Evolutionary conservation across 1,140 invertebrate genomes (phyloP), one percentile per base, ranked within the genome.

Genomic region (Microplitis demolitor): DNA sequence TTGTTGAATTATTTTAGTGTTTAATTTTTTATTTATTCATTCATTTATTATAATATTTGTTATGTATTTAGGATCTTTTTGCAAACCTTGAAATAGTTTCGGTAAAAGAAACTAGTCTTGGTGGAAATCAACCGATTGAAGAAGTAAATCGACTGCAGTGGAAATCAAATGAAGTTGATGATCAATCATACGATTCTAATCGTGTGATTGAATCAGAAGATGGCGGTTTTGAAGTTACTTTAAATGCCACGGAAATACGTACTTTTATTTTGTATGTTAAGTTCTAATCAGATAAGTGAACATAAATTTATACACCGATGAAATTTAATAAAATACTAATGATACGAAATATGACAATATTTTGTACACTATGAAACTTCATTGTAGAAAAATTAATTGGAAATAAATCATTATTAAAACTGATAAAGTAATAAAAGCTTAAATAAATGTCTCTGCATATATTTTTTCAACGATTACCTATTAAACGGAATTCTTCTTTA

Each of bases 51-150:
- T 54, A 60, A 37, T n/a, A 31, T 56, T 5, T 64, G n/a, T 33
- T 62, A 11, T 53, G 61, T 35, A n/a, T 64, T 3, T 54, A 90
- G 88, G 80, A 88, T 74, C 78, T 94, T 9, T 93, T 94, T 74
- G 77, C 85, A 2, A 83, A 87, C 71, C 89, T 92, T 61, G 86
- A 84, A 16, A 88, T 95, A 8, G 82, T 78, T n/a, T 84, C 81
- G 11, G 83, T 92, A 0, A 78, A 88, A 72, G 93, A 95, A 83
- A 91, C 92, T 0, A 92, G 91, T 0, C 84, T 95, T 0, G 93
- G 91, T 69, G 93, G 89, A 0, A 94, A 94, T 84, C 89, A 91
- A 75, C 89, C 87, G 86, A 76, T 90, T 11, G 80, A 88, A 14
- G 88, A 92, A 67, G 84, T 88, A 2, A 82, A 89, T 33, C 84